Conservation (phyloP, 2,797 vertebrate genomes). For the Pseudomugil tenellus region DNA sequence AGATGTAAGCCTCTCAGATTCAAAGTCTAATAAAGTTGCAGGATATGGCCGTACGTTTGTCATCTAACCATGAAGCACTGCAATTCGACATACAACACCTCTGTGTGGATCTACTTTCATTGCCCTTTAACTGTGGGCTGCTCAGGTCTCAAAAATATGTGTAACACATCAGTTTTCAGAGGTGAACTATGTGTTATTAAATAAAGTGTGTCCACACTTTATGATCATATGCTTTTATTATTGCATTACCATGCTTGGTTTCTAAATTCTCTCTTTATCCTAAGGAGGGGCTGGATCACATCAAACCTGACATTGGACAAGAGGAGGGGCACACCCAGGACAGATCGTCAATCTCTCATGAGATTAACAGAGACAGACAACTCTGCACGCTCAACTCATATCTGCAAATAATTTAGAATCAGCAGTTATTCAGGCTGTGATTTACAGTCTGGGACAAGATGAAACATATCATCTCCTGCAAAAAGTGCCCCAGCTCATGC, state of each 20-base stretch:
- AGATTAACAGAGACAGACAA: neutral
- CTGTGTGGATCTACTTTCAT: conserved; percentile 34
- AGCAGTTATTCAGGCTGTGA: neutral
- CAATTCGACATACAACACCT: neutral
- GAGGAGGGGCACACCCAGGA: neutral
- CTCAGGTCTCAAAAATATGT: conserved; percentile 20
- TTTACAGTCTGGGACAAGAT: conserved; percentile 19
- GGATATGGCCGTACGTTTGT: neutral
- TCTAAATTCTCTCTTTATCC: neutral
- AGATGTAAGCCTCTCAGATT: neutral
- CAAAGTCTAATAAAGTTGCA: neutral
- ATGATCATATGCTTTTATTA: neutral
- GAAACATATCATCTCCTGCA: conserved; percentile 22
- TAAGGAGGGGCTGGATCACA: neutral
- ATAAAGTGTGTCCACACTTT: neutral
- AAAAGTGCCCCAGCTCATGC: conserved; percentile 4
- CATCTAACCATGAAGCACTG: neutral
- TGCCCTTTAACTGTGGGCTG: conserved; percentile 31
- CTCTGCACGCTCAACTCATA: neutral
- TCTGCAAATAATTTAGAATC: neutral
- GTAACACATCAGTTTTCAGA: conserved; percentile 14
- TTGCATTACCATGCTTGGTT: neutral
- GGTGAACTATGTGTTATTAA: conserved; percentile 2
- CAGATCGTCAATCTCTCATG: neutral
- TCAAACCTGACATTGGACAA: neutral